phyloP scores from a whole-genome alignment of 2,797 vertebrate species.

The Carcharodon carcharias region DNA sequence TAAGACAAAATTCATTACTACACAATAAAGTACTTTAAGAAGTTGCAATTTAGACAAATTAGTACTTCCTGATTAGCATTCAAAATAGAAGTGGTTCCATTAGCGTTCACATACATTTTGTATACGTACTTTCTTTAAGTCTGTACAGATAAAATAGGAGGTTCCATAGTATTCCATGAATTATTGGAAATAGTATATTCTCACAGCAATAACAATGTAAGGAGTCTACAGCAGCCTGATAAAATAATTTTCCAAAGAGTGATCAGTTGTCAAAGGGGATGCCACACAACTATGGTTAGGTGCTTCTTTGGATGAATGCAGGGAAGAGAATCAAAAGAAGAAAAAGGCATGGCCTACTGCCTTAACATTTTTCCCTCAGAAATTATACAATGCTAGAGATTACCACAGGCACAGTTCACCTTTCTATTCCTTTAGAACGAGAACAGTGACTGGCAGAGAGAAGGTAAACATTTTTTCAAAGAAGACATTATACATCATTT shows the following conservation, averaged over 20 bases:
- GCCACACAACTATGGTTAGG: background rate
- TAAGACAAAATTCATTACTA: background rate
- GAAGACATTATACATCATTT: background rate
- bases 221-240: background rate
- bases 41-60: background rate
- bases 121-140: background rate
- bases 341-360: background rate
- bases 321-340: background rate
- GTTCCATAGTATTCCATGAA: background rate
- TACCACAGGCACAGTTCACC: background rate
- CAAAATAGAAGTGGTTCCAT: background rate
- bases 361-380: background rate
- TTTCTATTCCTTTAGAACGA: background rate
- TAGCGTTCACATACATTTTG: background rate
- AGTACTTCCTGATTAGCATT: background rate
- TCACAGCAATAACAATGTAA: background rate
- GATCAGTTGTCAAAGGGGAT: background rate
- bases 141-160: too few relatives aligned
- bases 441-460: background rate
- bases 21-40: background rate
- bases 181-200: background rate
- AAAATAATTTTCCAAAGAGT: background rate
- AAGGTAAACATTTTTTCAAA: background rate
- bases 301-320: background rate
- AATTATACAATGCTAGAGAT: background rate